phyloP scores from a whole-genome alignment of 2,113 vertebrate genomes.

The Lucifuga dentata region DNA sequence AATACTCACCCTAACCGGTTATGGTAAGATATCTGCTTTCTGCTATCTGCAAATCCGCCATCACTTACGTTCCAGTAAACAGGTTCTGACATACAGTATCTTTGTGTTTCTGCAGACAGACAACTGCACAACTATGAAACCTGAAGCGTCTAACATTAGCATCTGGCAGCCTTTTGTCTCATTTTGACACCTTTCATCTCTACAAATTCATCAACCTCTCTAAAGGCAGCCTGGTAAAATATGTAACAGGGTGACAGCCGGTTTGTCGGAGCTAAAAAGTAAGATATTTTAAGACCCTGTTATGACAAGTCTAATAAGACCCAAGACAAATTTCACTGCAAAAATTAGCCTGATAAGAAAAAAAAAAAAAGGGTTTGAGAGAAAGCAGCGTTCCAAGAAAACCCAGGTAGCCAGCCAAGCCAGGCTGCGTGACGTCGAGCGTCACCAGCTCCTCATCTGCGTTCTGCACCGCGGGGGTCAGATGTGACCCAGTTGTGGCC shows the following conservation, averaged over 20 bases:
- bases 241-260: background rate
- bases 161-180: slow-evolving; percentile 23
- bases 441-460: too few relatives aligned
- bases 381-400: background rate
- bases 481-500: slow-evolving; percentile 2
- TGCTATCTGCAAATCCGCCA: slow-evolving; percentile 33
- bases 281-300: slow-evolving; percentile 24
- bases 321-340: background rate
- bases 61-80: slow-evolving; percentile 13
- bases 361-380: background rate
- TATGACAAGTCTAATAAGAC: slow-evolving; percentile 6
- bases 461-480: background rate
- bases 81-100: background rate
- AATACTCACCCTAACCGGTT: slow-evolving; percentile 35
- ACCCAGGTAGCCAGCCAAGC: background rate
- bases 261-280: slow-evolving; percentile 26
- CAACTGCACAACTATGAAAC: slow-evolving; percentile 7
- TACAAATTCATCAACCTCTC: background rate
- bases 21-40: slow-evolving; percentile 42
- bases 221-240: background rate
- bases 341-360: slow-evolving; percentile 3
- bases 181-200: slow-evolving; percentile 31
- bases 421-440: too few relatives aligned
- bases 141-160: slow-evolving; percentile 17
- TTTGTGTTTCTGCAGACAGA: slow-evolving; percentile 11